phyloP scores from a whole-genome alignment of 2,888 invertebrate species.

The Ophraella communa region DNA sequence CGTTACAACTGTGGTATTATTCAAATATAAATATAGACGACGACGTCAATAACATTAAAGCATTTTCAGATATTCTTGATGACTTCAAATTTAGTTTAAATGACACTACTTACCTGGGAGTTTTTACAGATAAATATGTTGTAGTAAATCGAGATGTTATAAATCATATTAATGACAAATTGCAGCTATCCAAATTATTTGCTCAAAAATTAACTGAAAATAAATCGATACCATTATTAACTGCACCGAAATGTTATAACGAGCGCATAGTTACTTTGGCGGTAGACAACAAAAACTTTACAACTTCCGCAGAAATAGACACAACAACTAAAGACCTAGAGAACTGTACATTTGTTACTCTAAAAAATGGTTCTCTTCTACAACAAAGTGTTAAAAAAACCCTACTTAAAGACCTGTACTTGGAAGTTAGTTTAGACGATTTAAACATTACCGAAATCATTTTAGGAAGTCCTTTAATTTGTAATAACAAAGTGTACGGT shows the following conservation, averaged over 20 bases:
- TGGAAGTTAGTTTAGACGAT: conserved; percentile 2
- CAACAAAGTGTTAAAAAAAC: conserved; percentile 7
- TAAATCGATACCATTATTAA: conserved; percentile 3
- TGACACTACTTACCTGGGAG: conserved; percentile 20
- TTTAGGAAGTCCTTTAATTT: conserved; percentile 40
- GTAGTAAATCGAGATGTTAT: conserved; percentile 25
- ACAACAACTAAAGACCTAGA: conserved; percentile 7
- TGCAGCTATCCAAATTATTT: conserved; percentile 26
- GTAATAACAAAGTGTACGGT: conserved; percentile 40
- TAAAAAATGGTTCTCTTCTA: conserved; percentile 18
- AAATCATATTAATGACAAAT: conserved; percentile 14
- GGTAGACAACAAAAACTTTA: conserved; percentile 7
- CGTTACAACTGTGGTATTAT: conserved; percentile 18
- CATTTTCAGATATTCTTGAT: conserved; percentile 16
- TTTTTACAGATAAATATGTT: conserved; percentile 17
- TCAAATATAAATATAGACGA: conserved; percentile 10
- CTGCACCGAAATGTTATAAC: conserved; percentile 9
- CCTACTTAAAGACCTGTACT: not conserved
- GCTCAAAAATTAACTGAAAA: conserved; percentile 23
- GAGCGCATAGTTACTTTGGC: conserved; percentile 5
- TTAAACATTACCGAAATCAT: conserved; percentile 26
- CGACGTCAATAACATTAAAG: conserved; percentile 2
- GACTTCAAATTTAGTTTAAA: conserved; percentile 13
- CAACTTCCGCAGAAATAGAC: conserved; percentile 8
- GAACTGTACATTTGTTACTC: conserved; percentile 30